Evolutionary conservation across 2,113 vertebrate genomes (phyloP), one percentile per base, ranked within the genome.

Genomic region (Phycodurus eques): DNA sequence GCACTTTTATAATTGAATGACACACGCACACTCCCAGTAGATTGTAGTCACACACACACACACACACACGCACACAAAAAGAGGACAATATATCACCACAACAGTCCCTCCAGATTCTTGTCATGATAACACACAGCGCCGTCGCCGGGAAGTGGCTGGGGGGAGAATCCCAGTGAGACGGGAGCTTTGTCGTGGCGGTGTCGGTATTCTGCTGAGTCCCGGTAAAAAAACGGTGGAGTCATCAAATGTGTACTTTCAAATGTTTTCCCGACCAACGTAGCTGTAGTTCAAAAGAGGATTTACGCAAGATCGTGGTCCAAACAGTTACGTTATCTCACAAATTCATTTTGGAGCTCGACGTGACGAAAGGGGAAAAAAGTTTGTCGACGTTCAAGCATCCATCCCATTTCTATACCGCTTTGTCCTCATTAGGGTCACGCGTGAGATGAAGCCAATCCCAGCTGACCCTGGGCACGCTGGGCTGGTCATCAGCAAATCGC

Each of bases 51-150:
- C 56, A 59, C 59, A 8, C 27, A 5, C 56, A 14, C n/a, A 13
- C 49, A 6, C 49, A 27, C 20, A 31, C n/a, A 27, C 49, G 4
- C 49, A 57, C 20, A 60, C 22, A 31, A 12, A 14, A 12, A 47
- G 14, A 35, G 31, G 59, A 61, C 31, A 61, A 59, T 59, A 59
- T 59, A 31, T 17, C 31, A 17, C 59, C 31, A 35, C 59, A 61
- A 61, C 31, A 61, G 59, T 61, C 59, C 59, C 31, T 35, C 2
- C 59, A 61, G 59, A 61, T 61, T 61, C 59, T 35, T 35, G 59
- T 61, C 59, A 61, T 61, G 3, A 61, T 35, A 61, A 61, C 59
- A 17, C 33, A 17, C 59, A 19, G 59, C 8, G 14, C 31, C 33
- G 31, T 35, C 15, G 59, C 59, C 31, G 59, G 14, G 59, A 61